Evolutionary conservation across 2,888 invertebrate genomes (phyloP), one percentile per base, ranked within the genome.

Genomic region (Cerceris ruficornis): DNA sequence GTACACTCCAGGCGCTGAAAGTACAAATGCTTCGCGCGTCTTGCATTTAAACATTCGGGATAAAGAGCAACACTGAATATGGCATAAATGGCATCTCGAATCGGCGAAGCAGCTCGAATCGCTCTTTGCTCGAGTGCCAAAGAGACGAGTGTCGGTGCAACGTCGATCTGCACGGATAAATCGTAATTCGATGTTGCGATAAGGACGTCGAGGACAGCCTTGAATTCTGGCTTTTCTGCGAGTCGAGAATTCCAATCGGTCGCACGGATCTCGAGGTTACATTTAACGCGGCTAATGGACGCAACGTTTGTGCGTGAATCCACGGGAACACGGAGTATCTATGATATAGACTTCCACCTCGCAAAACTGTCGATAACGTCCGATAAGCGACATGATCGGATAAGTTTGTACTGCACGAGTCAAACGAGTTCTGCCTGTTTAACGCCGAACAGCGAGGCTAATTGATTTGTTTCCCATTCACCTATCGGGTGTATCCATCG

Each of bases 31-130:
- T 11, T 5, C 42, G 54, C 7, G 65, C 41, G 39, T 8, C n/a
- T n/a, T 13, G 41, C 58, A 59, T 59, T 59, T 42, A 28, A 42
- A 9, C 50, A 17, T 13, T 58, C 61, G 69, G n/a, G 64, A 59
- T 57, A 43, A 39, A 52, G 15, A 13, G 1, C 58, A 39, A 52
- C 57, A 43, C 14, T n/a, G 39, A 50, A 59, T 55, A 65, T 42
- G 28, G 50, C 52, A 60, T 42, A 80, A 80, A 49, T 50, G 73
- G 73, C 79, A 50, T 67, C 28, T 68, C 71, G 52, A 76, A 71
- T 78, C 71, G 57, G 28, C 60, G 41, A 8, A 42, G 57, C 42
- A 49, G 58, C 17, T 9, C 55, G 50, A 52, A 71, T 71, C 1
- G 66, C 42, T 75, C 60, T 17, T 62, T 75, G 67, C 75, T 75